Base-by-base conservation (phyloP, 2,113 vertebrate species). In the Clarias gariepinus region DNA sequence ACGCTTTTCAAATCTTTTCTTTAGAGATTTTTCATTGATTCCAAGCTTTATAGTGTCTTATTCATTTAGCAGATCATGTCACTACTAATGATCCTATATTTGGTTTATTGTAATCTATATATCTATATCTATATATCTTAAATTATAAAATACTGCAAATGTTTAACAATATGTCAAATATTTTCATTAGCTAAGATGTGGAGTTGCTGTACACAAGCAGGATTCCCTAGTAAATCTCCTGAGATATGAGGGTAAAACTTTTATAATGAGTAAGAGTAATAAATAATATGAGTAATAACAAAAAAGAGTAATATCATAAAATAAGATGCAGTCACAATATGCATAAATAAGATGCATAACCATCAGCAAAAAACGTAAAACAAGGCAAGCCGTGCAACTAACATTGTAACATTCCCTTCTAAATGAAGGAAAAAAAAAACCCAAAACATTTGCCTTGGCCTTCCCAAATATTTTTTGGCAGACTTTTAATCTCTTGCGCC, bases 401-500 rank as follows among this genome's bases (percentile, higher is more conserved):
- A 9, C 21, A 57, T n/a, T 36, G 47, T n/a, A n/a, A n/a, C n/a
- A n/a, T n/a, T 68, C 30, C 53, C 36, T 47, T 47, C 6, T 6
- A 47, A 47, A 47, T 47, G 47, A 47, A 47, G 47, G 47, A 8
- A 8, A 47, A 47, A 47, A 47, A 47, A 47, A 47, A 0, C 6
- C 6, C 47, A 5, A 47, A 76, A 63, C n/a, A 68, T 69, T 82
- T 69, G 81, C 12, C 21, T 61, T 80, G 78, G 55, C 78, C 47
- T 52, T 28, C 47, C 18, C 4, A 11, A 77, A 85, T n/a, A 52
- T 77, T 66, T 63, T 73, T 81, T 86, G 81, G 69, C 81, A 77
- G 80, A 60, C 28, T 66, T 87, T 41, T 80, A 80, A 80, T 86
- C 76, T 86, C 84, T 64, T 36, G 61, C 13, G 76, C 63, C 58